Conservation (phyloP, 2,888 invertebrate genomes). For the Latrodectus hesperus region DNA sequence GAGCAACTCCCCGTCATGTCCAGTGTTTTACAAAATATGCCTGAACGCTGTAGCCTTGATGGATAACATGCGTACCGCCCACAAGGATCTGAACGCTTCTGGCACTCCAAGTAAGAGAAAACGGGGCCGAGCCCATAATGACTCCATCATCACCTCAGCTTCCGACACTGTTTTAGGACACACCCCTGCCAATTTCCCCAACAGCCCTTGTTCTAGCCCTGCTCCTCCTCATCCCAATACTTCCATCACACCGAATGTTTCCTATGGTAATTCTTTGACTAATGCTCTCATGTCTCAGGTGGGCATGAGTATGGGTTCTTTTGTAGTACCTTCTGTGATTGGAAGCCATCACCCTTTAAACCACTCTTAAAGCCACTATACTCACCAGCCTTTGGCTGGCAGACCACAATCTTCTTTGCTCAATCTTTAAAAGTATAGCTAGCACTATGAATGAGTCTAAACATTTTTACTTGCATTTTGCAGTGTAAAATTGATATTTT, state of each 20-base stretch:
- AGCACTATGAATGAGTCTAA: slow-evolving; percentile 48
- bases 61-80: slow-evolving; percentile 96
- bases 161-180: slow-evolving; percentile 67
- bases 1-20: slow-evolving; percentile 94
- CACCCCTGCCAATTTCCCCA: slow-evolving; percentile 66
- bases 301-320: slow-evolving; percentile 67
- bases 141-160: slow-evolving; percentile 69
- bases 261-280: slow-evolving; percentile 57
- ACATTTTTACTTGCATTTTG: too few relatives aligned
- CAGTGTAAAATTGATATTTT: too few relatives aligned
- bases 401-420: slow-evolving; percentile 63
- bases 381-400: slow-evolving; percentile 59
- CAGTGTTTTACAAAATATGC: slow-evolving; percentile 94
- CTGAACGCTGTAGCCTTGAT: slow-evolving; percentile 93
- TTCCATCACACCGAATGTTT: slow-evolving; percentile 52
- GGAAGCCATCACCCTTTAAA: slow-evolving; percentile 63
- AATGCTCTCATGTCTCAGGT: slow-evolving; percentile 60
- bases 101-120: slow-evolving; percentile 88
- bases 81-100: slow-evolving; percentile 92
- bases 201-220: slow-evolving; percentile 64
- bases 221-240: slow-evolving; percentile 56
- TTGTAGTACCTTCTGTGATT: slow-evolving; percentile 60
- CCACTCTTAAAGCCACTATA: slow-evolving; percentile 55
- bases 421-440: slow-evolving; percentile 49
- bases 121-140: slow-evolving; percentile 78